phyloP scores from a whole-genome alignment of 2,888 invertebrate genomes.

The Trissoscelio sp. region DNA sequence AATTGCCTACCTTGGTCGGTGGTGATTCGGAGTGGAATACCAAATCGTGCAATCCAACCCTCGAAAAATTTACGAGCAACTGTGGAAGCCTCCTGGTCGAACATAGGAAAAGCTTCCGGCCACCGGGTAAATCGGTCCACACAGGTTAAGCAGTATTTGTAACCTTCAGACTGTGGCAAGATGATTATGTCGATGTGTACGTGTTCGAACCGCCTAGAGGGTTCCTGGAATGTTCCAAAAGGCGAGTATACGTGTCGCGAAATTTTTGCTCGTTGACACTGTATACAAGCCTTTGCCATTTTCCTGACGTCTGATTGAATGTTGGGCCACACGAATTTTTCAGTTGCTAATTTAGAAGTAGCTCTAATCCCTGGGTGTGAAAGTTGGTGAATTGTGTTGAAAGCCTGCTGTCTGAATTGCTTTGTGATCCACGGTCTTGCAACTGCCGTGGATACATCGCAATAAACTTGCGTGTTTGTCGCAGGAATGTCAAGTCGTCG shows the following conservation, averaged over 20 bases:
- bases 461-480: no score
- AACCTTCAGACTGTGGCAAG: conserved; percentile 17
- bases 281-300: conserved; percentile 7
- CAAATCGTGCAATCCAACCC: no score
- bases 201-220: background rate
- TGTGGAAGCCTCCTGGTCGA: conserved; percentile 63
- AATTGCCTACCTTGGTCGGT: conserved; percentile 72
- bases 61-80: conserved; percentile 31
- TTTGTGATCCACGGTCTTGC: no score
- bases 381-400: no score
- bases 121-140: conserved; percentile 74
- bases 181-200: background rate
- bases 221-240: background rate
- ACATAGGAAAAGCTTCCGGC: conserved; percentile 66
- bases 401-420: no score
- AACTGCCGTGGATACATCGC: no score
- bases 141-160: conserved; percentile 79
- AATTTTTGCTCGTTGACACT: conserved; percentile 62
- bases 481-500: no score
- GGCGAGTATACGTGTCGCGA: conserved; percentile 68
- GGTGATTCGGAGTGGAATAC: no score
- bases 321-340: no score
- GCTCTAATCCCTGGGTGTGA: no score
- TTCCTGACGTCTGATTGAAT: background rate
- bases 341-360: no score